Evolutionary conservation across 2,113 vertebrate genomes (phyloP).

Genomic region (Xyliphius kryptos): DNA sequence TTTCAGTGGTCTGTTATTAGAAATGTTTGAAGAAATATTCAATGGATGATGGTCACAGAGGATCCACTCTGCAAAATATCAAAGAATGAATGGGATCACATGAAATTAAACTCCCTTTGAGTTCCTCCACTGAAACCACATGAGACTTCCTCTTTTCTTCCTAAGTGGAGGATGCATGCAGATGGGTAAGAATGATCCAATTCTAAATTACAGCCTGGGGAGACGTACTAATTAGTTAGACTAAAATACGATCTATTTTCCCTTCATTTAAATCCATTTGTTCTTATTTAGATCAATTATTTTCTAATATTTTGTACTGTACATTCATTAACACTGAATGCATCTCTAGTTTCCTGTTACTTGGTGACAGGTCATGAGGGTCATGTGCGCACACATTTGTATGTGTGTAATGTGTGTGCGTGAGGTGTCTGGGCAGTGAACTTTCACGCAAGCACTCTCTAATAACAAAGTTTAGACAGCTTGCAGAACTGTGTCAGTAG

Average conservation of each 20-base stretch:
- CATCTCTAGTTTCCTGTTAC: too few relatives aligned
- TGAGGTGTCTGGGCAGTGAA: too few relatives aligned
- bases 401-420: neutral
- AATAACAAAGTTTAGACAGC: conserved; percentile 30
- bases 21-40: too few relatives aligned
- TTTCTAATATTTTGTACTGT: conserved; percentile 4
- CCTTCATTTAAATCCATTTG: too few relatives aligned
- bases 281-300: conserved; percentile 25
- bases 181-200: conserved; percentile 22
- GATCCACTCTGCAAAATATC: too few relatives aligned
- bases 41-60: too few relatives aligned
- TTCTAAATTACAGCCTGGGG: conserved; percentile 28
- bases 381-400: too few relatives aligned
- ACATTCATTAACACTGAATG: too few relatives aligned
- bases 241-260: conserved; percentile 28
- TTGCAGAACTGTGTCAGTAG: conserved; percentile 20
- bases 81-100: too few relatives aligned
- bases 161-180: conserved; percentile 7
- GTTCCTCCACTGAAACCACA: neutral
- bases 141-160: conserved; percentile 15
- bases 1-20: too few relatives aligned
- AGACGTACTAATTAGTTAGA: conserved; percentile 31
- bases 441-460: conserved; percentile 1
- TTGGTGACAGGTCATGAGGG: too few relatives aligned
- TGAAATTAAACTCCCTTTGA: too few relatives aligned